Evolutionary conservation across 2,113 vertebrate genomes (phyloP).

Genomic region (Cacatua alba): DNA sequence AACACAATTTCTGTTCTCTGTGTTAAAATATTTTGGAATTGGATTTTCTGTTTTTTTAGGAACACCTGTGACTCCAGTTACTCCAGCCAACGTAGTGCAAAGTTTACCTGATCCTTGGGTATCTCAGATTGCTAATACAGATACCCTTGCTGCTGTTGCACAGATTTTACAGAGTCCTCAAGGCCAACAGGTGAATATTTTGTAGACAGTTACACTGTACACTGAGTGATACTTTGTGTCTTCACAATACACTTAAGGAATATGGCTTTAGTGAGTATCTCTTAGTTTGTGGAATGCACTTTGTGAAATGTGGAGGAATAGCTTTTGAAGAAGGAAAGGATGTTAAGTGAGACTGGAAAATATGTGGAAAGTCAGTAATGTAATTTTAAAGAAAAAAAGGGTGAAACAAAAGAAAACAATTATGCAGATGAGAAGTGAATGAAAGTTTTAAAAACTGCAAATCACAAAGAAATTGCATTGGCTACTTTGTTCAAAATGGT

Average conservation of each 20-base stretch:
- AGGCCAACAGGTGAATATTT: constrained; percentile 90
- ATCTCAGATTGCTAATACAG: constrained; percentile 95
- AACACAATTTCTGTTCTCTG: background rate
- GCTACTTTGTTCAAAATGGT: background rate
- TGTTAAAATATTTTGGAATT: background rate
- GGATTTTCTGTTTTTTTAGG: constrained; percentile 72
- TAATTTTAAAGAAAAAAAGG: background rate
- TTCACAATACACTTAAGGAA: background rate
- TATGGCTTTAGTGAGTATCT: background rate
- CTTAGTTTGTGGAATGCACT: background rate
- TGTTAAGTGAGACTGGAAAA: background rate
- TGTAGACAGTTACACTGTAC: background rate
- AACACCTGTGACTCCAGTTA: constrained; percentile 95
- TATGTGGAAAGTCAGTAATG: background rate
- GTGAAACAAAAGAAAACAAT: background rate
- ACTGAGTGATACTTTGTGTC: background rate
- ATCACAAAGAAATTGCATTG: background rate
- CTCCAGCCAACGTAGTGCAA: constrained; percentile 92
- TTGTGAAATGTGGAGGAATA: background rate
- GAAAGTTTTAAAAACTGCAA: background rate
- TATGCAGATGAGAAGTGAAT: background rate
- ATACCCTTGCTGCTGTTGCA: constrained; percentile 95
- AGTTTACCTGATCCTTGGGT: constrained; percentile 95
- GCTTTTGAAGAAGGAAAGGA: background rate
- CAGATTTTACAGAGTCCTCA: constrained; percentile 98